Evolutionary conservation across 2,888 invertebrate genomes (phyloP).

Genomic region (Heliconius aoede): DNA sequence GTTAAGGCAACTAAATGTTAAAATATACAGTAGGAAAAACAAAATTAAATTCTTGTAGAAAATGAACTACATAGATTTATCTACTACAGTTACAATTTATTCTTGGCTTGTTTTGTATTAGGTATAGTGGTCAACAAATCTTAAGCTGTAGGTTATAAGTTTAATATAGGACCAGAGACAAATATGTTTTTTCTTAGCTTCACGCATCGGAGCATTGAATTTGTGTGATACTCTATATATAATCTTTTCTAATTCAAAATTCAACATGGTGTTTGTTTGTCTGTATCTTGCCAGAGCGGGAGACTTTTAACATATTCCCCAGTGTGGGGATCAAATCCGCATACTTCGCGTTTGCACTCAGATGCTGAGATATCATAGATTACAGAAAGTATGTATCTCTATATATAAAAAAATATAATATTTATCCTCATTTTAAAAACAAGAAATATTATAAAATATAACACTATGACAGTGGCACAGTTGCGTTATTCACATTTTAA

Average conservation of each 20-base stretch:
- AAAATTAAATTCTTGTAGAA: neutral
- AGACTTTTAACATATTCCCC: neutral
- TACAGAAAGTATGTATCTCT: neutral
- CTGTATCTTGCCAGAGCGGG: too few relatives aligned
- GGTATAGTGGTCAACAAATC: neutral
- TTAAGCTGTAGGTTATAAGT: neutral
- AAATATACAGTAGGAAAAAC: neutral
- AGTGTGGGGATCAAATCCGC: neutral
- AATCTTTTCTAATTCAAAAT: too few relatives aligned
- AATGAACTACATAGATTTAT: neutral
- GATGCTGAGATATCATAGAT: too few relatives aligned
- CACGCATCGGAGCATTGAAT: too few relatives aligned
- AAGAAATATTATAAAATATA: slow-evolving; percentile 11
- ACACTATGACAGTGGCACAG: slow-evolving; percentile 3
- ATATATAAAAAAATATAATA: neutral
- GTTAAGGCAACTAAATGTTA: neutral
- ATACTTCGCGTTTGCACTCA: neutral
- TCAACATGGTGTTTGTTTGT: too few relatives aligned
- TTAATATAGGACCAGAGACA: neutral
- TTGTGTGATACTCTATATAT: too few relatives aligned
- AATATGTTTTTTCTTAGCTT: neutral
- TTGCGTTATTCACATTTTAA: slow-evolving; percentile 15
- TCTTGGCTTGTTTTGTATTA: neutral
- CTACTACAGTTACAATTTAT: neutral
- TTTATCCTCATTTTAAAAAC: neutral